Conservation (phyloP, 2,888 invertebrate genomes). For the Diaperis boleti region DNA sequence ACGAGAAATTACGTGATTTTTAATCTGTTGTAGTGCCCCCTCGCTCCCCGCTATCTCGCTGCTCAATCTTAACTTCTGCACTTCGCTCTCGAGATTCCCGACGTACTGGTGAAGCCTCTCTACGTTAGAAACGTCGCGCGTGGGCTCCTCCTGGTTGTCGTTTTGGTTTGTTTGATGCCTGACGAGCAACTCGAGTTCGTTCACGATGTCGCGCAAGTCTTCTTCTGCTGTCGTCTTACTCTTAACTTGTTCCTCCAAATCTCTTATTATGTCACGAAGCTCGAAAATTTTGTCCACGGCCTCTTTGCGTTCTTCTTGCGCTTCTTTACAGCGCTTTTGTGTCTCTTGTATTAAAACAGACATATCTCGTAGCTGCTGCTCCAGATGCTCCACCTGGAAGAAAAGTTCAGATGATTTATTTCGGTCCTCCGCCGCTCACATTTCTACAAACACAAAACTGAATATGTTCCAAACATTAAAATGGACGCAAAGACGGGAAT, state of each 20-base stretch:
- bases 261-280: conserved; percentile 82
- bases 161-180: conserved; percentile 68
- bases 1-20: conserved; percentile 62
- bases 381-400: conserved; percentile 81
- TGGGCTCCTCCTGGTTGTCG: conserved; percentile 60
- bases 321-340: conserved; percentile 73
- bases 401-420: conserved; percentile 19
- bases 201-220: conserved; percentile 71
- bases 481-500: conserved; percentile 44
- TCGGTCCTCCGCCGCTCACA: conserved; percentile 4
- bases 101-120: conserved; percentile 66
- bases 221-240: conserved; percentile 74
- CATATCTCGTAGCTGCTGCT: conserved; percentile 80
- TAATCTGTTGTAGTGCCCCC: conserved; percentile 63
- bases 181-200: conserved; percentile 65
- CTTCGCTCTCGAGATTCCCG: conserved; percentile 65
- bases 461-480: conserved; percentile 22
- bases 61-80: conserved; percentile 59
- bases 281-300: conserved; percentile 80
- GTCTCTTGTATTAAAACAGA: conserved; percentile 73
- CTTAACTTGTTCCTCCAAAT: conserved; percentile 82
- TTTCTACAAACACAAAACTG: conserved; percentile 18
- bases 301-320: conserved; percentile 81
- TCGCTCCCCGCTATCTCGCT: conserved; percentile 63
- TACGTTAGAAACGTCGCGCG: conserved; percentile 56